Evolutionary conservation across 2,113 vertebrate species (phyloP).

Genomic region (Candoia aspera): DNA sequence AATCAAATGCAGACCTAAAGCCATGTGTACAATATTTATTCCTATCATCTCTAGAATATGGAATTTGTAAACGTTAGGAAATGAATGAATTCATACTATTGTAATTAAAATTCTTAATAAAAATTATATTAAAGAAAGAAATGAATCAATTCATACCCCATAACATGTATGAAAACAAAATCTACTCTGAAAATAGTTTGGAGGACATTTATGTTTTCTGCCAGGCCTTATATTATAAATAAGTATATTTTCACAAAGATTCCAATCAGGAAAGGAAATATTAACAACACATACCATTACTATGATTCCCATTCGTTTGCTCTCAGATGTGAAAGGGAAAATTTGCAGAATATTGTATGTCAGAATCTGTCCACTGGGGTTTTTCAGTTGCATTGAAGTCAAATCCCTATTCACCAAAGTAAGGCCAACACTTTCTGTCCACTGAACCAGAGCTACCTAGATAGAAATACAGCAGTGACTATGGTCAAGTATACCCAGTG

Average conservation of each 20-base stretch:
- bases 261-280: neutral
- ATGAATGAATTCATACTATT: neutral
- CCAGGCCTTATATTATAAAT: constrained; percentile 16
- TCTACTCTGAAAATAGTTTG: neutral
- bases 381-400: constrained; percentile 91
- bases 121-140: neutral
- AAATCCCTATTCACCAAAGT: constrained; percentile 94
- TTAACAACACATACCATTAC: constrained; percentile 72
- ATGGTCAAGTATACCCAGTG: constrained; percentile 25
- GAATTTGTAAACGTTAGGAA: neutral
- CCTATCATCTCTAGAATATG: neutral
- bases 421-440: constrained; percentile 95
- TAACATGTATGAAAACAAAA: neutral
- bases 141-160: neutral
- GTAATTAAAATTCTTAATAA: neutral
- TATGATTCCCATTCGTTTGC: constrained; percentile 98
- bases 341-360: constrained; percentile 88
- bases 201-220: neutral
- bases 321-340: constrained; percentile 89
- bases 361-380: constrained; percentile 89
- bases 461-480: constrained; percentile 27
- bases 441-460: constrained; percentile 91
- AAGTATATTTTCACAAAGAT: neutral
- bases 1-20: neutral
- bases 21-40: neutral